These are phyloP conservation scores for Listronotus bonariensis DNA, from an alignment of 1,140 invertebrate genomes.

Conservation along the genomic window DNA sequence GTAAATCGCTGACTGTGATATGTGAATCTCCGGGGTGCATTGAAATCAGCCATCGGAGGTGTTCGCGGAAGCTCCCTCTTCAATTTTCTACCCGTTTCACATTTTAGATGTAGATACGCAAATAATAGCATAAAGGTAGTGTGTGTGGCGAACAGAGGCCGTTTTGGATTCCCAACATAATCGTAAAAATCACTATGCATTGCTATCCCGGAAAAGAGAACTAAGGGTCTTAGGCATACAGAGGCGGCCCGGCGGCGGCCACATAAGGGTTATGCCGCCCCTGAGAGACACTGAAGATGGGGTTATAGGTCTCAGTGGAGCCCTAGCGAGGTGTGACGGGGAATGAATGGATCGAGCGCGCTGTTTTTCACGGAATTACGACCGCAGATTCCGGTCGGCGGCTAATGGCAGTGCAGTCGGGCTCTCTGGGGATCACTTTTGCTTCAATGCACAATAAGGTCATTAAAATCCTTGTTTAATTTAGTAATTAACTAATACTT, in stretches of 20 bases:
- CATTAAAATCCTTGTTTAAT: not conserved
- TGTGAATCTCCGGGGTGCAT: slow-evolving; percentile 50
- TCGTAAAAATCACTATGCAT: slow-evolving; percentile 58
- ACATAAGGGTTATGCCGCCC: slow-evolving; percentile 56
- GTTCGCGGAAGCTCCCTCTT: slow-evolving; percentile 42
- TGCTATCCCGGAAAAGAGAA: slow-evolving; percentile 30
- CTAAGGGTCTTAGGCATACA: slow-evolving; percentile 31
- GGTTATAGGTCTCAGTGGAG: slow-evolving; percentile 54
- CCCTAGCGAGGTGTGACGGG: slow-evolving; percentile 53
- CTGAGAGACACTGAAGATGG: slow-evolving; percentile 51
- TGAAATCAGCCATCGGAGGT: slow-evolving; percentile 47
- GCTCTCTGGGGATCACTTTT: slow-evolving; percentile 14
- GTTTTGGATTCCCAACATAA: slow-evolving; percentile 55
- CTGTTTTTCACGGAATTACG: slow-evolving; percentile 49
- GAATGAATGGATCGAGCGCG: slow-evolving; percentile 51
- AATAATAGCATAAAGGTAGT: slow-evolving; percentile 44
- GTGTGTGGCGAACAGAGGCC: slow-evolving; percentile 41
- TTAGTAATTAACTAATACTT: slow-evolving; percentile 4
- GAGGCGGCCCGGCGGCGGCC: slow-evolving; percentile 33
- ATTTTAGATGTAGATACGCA: slow-evolving; percentile 48
- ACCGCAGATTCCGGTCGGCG: slow-evolving; percentile 46
- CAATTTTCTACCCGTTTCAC: slow-evolving; percentile 52
- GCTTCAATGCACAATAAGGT: slow-evolving; percentile 2
- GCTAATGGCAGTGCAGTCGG: slow-evolving; percentile 24
- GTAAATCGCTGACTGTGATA: slow-evolving; percentile 50